Base-by-base conservation (phyloP, 2,113 vertebrate species). In the Pavo muticus region DNA sequence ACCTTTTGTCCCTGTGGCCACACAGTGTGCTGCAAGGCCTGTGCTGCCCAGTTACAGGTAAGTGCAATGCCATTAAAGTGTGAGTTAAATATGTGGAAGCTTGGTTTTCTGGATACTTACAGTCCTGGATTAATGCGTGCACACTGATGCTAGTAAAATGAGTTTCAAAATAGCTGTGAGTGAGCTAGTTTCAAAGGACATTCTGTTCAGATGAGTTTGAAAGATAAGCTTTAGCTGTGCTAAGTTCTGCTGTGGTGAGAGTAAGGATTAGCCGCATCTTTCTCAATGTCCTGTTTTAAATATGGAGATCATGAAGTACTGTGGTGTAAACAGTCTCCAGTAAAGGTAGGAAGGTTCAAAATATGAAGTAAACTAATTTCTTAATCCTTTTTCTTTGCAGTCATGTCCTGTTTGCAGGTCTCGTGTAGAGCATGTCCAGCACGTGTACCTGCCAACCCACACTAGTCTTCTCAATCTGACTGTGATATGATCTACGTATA, bases 1-100 rank as follows among this genome's bases (percentile, higher is more conserved):
- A 98, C 99, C 9, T 99, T 99, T 96, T 99, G 99, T 90, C 99
- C 99, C 67, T 99, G 99, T 9, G 99, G 99, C 45, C 99, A 99
- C 96, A 99, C 99, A 30, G 99, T 99, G 84, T 99, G 99, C 97
- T 99, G 99, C 72, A 98, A 99, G 97, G 95, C 97, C 92, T 99
- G 99, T 5, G 99, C 99, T 8, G 83, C 95, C 82, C 99, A 99
- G 73, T 98, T 99, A 45, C 98, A 99, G 99, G 99, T 99, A 97
- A 97, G 25, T 83, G 90, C 37, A 37, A 1, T 72, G n/a, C 12
- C 13, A 3, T 63, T 72, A 30, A n/a, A 8, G 24, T 48, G 5
- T 0, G 4, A 70, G 3, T n/a, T 81, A 60, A 17, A 18, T 56
- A 29, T 2, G 4, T 35, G n/a, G 25, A 65, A 48, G 35, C 3